A percentile compares a stretch with the other conserved stretches of the same genome.
Evolutionary conservation across 2,888 invertebrate species (phyloP).

Genomic region (Rhamphomyia laevipes): DNA sequence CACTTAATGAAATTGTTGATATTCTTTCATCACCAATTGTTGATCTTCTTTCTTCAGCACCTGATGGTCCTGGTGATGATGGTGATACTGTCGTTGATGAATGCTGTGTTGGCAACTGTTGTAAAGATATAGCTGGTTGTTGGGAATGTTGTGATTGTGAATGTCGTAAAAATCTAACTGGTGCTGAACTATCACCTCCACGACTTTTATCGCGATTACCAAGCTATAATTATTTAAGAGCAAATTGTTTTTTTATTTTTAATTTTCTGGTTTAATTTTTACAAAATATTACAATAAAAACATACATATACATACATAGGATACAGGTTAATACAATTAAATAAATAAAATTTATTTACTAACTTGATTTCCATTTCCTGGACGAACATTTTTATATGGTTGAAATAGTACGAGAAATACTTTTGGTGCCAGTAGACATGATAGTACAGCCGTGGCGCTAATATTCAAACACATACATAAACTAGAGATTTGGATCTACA

Average conservation of each 20-base stretch:
- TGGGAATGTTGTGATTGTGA: not conserved
- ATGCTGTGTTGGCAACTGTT: not conserved
- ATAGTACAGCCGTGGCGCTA: conserved; percentile 61
- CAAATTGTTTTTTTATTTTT: too few relatives aligned
- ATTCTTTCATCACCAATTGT: not conserved
- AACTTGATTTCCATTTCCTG: conserved; percentile 19
- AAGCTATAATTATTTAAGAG: not conserved
- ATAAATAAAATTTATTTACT: conserved; percentile 17
- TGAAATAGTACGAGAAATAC: conserved; percentile 66
- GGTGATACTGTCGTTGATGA: not conserved
- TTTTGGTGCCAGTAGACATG: conserved; percentile 64
- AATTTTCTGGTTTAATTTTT: too few relatives aligned
- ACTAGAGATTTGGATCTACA: conserved; percentile 62
- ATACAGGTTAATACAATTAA: too few relatives aligned
- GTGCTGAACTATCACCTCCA: not conserved
- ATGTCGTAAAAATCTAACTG: not conserved
- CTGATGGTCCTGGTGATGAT: not conserved
- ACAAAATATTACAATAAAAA: too few relatives aligned
- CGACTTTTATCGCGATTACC: conserved; percentile 1
- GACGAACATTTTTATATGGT: conserved; percentile 65
- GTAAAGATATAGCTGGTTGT: not conserved
- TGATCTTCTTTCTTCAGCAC: not conserved
- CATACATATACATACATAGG: too few relatives aligned
- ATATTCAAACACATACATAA: conserved; percentile 67
- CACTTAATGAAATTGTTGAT: not conserved